Percentiles rank a stretch among this genome's conserved stretches.
These are phyloP conservation scores for Morpho achilles DNA, from an alignment of 2,888 invertebrate genomes.

Conservation along the genomic window DNA sequence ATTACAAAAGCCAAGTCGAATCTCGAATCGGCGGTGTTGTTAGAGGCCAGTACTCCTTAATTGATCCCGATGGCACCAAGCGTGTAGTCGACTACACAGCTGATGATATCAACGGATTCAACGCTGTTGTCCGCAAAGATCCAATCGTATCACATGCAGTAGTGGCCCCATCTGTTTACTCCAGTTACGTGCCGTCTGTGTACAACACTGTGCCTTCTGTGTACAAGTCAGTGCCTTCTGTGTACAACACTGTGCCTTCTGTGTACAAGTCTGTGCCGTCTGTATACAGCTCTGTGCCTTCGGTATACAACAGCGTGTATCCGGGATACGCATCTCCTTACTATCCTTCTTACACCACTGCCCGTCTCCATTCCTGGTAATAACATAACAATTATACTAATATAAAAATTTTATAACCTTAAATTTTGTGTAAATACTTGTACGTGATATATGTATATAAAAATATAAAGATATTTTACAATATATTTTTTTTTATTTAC, in stretches of 20 bases:
- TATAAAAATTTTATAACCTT: too few relatives aligned
- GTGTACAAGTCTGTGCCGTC: slow-evolving; percentile 27
- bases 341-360: neutral
- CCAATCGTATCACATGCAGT: slow-evolving; percentile 46
- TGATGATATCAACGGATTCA: slow-evolving; percentile 78
- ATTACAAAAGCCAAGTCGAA: slow-evolving; percentile 78
- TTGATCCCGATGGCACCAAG: slow-evolving; percentile 76
- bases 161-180: slow-evolving; percentile 35
- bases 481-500: too few relatives aligned
- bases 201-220: slow-evolving; percentile 26
- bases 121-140: slow-evolving; percentile 78
- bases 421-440: too few relatives aligned
- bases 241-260: slow-evolving; percentile 24
- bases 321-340: slow-evolving; percentile 15
- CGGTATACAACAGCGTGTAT: slow-evolving; percentile 25
- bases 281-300: slow-evolving; percentile 24
- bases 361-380: too few relatives aligned
- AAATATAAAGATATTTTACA: too few relatives aligned
- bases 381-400: too few relatives aligned
- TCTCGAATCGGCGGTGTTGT: slow-evolving; percentile 74
- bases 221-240: slow-evolving; percentile 25
- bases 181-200: slow-evolving; percentile 32
- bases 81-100: slow-evolving; percentile 79
- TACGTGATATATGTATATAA: too few relatives aligned
- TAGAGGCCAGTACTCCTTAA: slow-evolving; percentile 76